Conservation (phyloP, 2,113 vertebrate species). For the Uria lomvia region DNA sequence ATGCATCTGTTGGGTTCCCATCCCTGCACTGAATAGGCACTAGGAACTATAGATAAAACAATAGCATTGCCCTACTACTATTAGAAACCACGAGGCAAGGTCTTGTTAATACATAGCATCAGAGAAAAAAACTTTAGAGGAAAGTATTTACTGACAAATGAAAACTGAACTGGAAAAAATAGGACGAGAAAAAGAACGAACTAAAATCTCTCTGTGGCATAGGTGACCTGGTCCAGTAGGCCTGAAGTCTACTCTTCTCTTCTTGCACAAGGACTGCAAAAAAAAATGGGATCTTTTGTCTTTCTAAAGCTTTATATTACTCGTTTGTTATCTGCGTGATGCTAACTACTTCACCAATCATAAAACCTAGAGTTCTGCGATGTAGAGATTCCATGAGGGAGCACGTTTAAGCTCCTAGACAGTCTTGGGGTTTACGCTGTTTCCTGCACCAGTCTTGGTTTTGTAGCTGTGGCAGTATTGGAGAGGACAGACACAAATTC, state of each 20-base stretch:
- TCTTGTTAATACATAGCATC: neutral
- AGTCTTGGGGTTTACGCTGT: neutral
- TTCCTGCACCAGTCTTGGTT: neutral
- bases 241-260: neutral
- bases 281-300: neutral
- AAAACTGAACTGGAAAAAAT: neutral
- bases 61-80: neutral
- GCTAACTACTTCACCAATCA: neutral
- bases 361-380: neutral
- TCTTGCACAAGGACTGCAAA: neutral
- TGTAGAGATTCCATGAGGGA: neutral
- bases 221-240: neutral
- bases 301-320: neutral
- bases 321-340: neutral
- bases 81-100: neutral
- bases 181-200: neutral
- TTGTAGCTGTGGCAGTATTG: neutral
- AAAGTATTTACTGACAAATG: neutral
- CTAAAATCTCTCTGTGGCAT: neutral
- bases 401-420: neutral
- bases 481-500: neutral
- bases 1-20: neutral
- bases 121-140: neutral
- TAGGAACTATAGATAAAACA: neutral
- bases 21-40: neutral